These are phyloP conservation scores for Borostomias antarcticus DNA, from an alignment of 2,797 vertebrate genomes.

Conservation along the genomic window DNA sequence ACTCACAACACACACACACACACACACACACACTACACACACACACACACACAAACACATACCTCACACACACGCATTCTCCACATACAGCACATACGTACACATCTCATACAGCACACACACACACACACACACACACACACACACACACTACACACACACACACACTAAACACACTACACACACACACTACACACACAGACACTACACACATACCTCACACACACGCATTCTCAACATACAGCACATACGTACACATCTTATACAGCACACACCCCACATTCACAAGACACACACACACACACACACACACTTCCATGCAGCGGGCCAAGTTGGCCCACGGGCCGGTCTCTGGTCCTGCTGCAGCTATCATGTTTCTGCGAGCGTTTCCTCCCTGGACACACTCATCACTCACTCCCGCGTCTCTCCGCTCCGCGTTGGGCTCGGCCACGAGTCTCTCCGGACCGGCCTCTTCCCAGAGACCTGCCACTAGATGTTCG, in stretches of 20 bases:
- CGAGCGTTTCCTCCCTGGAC: no score
- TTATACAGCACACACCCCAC: no score
- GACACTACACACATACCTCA: constrained; percentile 54
- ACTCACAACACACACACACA: constrained; percentile 30
- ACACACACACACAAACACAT: no score
- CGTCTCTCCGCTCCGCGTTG: not conserved
- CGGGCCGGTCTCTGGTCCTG: no score
- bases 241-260: no score
- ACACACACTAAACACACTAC: not conserved
- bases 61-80: constrained; percentile 32
- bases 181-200: no score
- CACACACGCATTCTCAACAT: no score
- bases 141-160: constrained; percentile 13
- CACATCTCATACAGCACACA: not conserved
- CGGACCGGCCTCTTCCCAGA: not conserved
- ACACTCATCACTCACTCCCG: no score
- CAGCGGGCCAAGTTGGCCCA: not conserved
- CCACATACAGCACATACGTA: constrained; percentile 35
- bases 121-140: not conserved
- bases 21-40: no score
- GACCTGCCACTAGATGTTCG: not conserved
- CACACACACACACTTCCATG: not conserved
- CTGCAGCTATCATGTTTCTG: no score
- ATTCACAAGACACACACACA: constrained; percentile 43
- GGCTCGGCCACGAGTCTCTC: not conserved